These are phyloP conservation scores for Notospermus geniculatus DNA, from an alignment of 1,140 invertebrate species.

Conservation along the genomic window DNA sequence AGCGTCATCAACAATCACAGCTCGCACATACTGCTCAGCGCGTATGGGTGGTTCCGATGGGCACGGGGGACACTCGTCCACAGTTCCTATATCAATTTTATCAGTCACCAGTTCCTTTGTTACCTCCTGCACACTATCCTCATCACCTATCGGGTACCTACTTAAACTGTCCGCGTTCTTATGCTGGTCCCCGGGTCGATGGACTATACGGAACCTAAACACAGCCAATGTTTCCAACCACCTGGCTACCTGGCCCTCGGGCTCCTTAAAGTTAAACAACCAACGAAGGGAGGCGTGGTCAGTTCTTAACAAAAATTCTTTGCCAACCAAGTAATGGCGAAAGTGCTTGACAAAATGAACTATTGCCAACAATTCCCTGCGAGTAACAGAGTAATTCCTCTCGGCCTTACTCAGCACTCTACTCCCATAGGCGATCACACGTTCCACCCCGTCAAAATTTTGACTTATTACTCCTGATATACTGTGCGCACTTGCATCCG, in stretches of 20 bases:
- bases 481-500: conserved; percentile 36
- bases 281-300: conserved; percentile 28
- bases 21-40: too few relatives aligned
- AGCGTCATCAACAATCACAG: too few relatives aligned
- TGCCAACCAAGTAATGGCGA: conserved; percentile 23
- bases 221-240: conserved; percentile 28
- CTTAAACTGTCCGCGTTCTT: conserved; percentile 30
- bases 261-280: conserved; percentile 16
- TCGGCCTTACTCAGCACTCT: conserved; percentile 17
- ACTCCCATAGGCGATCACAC: conserved; percentile 22
- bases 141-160: too few relatives aligned
- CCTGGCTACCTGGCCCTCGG: conserved; percentile 26
- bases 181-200: conserved; percentile 28
- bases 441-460: conserved; percentile 30
- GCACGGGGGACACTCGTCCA: too few relatives aligned
- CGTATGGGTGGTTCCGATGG: too few relatives aligned
- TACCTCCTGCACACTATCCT: too few relatives aligned
- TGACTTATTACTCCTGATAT: conserved; percentile 54
- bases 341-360: conserved; percentile 18
- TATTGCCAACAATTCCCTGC: conserved; percentile 25
- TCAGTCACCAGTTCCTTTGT: too few relatives aligned
- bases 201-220: conserved; percentile 31
- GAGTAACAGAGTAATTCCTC: conserved; percentile 23
- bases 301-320: conserved; percentile 20
- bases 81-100: too few relatives aligned